A percentile compares a stretch with the other conserved stretches of the same genome.
phyloP scores from a whole-genome alignment of 2,797 vertebrate genomes.

The Phrynocephalus vlangalii region DNA sequence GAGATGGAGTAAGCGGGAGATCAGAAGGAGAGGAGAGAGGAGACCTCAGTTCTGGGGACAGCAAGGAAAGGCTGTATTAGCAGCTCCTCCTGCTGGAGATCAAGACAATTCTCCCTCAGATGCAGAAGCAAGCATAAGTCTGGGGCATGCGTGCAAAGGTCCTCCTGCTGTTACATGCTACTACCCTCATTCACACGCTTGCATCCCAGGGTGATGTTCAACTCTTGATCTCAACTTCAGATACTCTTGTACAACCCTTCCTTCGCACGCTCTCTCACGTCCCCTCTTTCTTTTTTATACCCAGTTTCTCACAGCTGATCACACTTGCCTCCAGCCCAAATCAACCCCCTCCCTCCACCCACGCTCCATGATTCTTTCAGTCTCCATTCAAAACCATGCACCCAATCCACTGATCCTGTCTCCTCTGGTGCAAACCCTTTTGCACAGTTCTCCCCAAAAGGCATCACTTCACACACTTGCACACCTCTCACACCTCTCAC shows the following conservation, averaged over 20 bases:
- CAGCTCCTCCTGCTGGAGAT: conserved; percentile 43
- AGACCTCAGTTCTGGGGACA: conserved; percentile 6
- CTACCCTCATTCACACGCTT: conserved; percentile 5
- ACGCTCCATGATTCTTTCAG: too few relatives aligned
- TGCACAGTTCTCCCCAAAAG: too few relatives aligned
- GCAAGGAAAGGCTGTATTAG: not conserved
- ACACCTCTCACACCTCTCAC: not conserved
- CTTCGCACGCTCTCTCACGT: not conserved
- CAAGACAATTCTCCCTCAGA: not conserved
- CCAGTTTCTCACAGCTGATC: not conserved
- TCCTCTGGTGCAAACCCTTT: not conserved
- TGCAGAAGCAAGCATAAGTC: not conserved
- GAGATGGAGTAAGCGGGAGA: not conserved
- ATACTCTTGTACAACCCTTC: too few relatives aligned
- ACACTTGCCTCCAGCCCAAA: not conserved
- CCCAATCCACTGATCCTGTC: not conserved
- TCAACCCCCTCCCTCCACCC: not conserved
- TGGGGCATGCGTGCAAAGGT: not conserved
- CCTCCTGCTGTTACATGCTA: conserved; percentile 21
- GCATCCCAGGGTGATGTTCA: not conserved
- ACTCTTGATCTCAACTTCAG: conserved; percentile 1
- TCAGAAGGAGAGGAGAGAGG: not conserved
- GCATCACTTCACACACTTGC: not conserved
- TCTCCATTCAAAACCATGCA: not conserved
- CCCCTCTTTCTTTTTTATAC: accelerated